phyloP scores from a whole-genome alignment of 2,797 vertebrate genomes.

The Pipistrellus kuhlii region DNA sequence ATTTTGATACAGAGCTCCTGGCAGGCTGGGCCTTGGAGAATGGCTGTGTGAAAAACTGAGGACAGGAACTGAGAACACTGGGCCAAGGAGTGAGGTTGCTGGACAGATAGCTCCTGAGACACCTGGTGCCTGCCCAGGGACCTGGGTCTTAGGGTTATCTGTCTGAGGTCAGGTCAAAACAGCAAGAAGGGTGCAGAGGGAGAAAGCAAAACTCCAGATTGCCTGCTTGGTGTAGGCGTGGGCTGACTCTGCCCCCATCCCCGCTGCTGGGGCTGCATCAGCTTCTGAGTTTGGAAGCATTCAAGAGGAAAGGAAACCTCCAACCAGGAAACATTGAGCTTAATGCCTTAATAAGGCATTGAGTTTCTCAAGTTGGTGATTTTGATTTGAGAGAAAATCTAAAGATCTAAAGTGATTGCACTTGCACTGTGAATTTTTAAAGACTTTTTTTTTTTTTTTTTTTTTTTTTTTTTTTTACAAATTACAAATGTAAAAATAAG shows the following conservation, averaged over 20 bases:
- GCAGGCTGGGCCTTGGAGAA: not conserved
- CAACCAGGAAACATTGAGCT: accelerated
- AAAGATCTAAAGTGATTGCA: not conserved
- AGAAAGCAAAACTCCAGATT: not conserved
- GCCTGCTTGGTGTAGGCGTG: not conserved
- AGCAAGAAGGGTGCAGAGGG: not conserved
- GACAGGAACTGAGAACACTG: accelerated
- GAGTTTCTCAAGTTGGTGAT: not conserved
- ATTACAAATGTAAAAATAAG: conserved; percentile 10
- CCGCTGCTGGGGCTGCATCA: not conserved
- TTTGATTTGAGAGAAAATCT: conserved; percentile 14
- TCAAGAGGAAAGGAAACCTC: not conserved
- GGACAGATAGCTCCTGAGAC: not conserved
- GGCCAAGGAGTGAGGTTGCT: not conserved
- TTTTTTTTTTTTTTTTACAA: not conserved
- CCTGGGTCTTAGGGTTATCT: not conserved
- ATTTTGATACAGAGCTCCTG: not conserved
- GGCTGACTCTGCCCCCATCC: not conserved
- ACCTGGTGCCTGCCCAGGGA: accelerated
- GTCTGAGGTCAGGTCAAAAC: not conserved
- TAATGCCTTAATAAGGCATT: not conserved
- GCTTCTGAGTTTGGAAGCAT: not conserved
- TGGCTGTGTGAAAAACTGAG: not conserved
- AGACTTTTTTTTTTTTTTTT: not conserved
- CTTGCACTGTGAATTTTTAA: not conserved